Evolutionary conservation across 2,113 vertebrate species (phyloP), one percentile per base, ranked within the genome.

Genomic region (Crotalus viridis): DNA sequence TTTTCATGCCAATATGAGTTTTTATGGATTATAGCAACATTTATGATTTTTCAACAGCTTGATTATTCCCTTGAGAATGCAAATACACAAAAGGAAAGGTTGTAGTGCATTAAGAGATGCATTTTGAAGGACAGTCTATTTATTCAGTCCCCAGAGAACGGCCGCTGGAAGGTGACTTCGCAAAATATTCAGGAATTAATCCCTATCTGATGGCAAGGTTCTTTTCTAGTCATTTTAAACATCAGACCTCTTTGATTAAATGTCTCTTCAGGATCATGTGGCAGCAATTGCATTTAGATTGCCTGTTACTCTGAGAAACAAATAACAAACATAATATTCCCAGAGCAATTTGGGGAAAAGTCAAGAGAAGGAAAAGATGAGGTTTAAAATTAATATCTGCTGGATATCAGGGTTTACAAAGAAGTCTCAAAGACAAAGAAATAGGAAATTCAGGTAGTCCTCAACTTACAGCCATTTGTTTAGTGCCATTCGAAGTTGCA

Each of bases 1-100:
- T 61, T 81, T 54, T 89, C 74, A 74, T 33, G 87, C 46, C 28
- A 33, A 56, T 86, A 46, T 51, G 90, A 92, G 89, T 94, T 93
- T 94, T 94, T 89, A 94, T 69, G 54, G 88, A 64, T 10, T 17
- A 28, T 56, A 51, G 3, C 61, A 22, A 0, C 46, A 43, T 61
- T 95, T 92, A 89, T 91, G 26, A 69, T 69, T 86, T 95, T 92
- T 91, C 93, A 94, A 52, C 39, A 93, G 91, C 92, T 95, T 95
- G 88, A 61, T 94, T 0, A 0, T 51, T 93, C 94, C 90, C 91
- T 6, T 55, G 64, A 52, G 55, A 9, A 74, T 9, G 51, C 21
- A 33, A 33, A 89, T 33, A 88, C 17, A 33, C 19, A 33, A 21
- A 55, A 24, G 19, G 10, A 10, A 57, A 2, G 15, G 3, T 13